phyloP scores from a whole-genome alignment of 2,113 vertebrate genomes.

The Bos taurus region DNA sequence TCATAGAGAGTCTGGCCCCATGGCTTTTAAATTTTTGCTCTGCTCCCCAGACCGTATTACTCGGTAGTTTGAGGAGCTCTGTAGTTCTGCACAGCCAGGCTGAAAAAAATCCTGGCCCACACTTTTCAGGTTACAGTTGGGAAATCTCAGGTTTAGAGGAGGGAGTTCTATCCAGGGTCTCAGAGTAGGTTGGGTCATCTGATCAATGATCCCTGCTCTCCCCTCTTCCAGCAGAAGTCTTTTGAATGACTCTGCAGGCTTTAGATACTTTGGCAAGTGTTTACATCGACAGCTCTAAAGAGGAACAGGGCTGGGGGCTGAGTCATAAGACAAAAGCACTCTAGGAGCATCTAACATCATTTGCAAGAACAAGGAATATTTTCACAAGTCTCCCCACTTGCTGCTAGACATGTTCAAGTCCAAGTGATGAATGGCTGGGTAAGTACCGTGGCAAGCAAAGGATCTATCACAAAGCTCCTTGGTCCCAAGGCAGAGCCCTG shows the following conservation, averaged over 20 bases:
- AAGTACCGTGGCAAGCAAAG: background rate
- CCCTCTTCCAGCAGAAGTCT: background rate
- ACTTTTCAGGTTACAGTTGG: background rate
- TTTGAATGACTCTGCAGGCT: background rate
- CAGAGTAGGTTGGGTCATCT: background rate
- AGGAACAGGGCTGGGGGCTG: background rate
- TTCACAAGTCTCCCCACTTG: constrained; percentile 37
- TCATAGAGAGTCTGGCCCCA: background rate
- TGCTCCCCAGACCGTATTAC: background rate
- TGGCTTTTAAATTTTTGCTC: background rate
- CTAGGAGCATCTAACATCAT: background rate
- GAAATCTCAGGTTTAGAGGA: background rate
- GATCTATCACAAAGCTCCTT: background rate
- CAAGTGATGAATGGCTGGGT: background rate
- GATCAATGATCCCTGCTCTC: background rate
- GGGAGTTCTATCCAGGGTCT: background rate
- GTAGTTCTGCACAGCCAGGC: background rate
- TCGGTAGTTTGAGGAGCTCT: fast-evolving
- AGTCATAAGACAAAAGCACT: constrained; percentile 17
- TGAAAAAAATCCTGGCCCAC: background rate
- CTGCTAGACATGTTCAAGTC: background rate
- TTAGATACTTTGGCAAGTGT: background rate
- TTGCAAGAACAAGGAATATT: constrained; percentile 26
- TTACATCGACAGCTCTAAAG: background rate
- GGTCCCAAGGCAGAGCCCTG: background rate